Base-by-base conservation (phyloP, 2,888 invertebrate species). In the Pristionchus japonicus region DNA sequence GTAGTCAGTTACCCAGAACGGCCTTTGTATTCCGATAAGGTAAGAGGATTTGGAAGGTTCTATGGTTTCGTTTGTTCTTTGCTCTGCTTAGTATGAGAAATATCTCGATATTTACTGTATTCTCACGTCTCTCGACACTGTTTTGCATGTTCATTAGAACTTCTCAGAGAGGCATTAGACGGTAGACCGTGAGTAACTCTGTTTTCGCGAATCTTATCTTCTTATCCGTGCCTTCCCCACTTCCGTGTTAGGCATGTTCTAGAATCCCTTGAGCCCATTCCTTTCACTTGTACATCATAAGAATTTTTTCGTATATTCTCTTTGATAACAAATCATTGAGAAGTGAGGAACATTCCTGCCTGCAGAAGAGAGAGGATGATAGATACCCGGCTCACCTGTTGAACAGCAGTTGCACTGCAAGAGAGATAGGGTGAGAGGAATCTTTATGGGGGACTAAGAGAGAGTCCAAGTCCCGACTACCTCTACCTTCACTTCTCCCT, bases 371-470 rank as follows among this genome's bases (percentile, higher is more conserved):
- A 57, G 57, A 6, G 57, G 9, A 57, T 23, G 57, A 57, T 57
- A 37, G 27, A 31, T 34, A 20, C 31, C 31, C 34, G 15, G n/a
- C 17, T 27, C 70, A 37, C 70, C 70, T 70, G 70, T 70, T 40
- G 70, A 70, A 70, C 70, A 70, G 70, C 70, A 70, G 70, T 70
- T 70, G 70, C 70, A 70, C 23, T 64, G 64, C 70, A 34, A 70
- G 20, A 34, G 67, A 70, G 70, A 17, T 37, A 15, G 17, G 37
- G 37, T 17, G 15, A 31, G 67, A 23, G 57, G 23, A 9, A 70
- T 70, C 70, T 70, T 70, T 70, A 70, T 70, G 70, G 70, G 20
- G 70, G 70, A 70, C 70, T 70, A 70, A 70, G 64, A 31, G 67
- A 67, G n/a, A n/a, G n/a, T n/a, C n/a, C n/a, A n/a, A n/a, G 40